Conservation (phyloP, 2,113 vertebrate species). For the Dermatemys mawii region DNA sequence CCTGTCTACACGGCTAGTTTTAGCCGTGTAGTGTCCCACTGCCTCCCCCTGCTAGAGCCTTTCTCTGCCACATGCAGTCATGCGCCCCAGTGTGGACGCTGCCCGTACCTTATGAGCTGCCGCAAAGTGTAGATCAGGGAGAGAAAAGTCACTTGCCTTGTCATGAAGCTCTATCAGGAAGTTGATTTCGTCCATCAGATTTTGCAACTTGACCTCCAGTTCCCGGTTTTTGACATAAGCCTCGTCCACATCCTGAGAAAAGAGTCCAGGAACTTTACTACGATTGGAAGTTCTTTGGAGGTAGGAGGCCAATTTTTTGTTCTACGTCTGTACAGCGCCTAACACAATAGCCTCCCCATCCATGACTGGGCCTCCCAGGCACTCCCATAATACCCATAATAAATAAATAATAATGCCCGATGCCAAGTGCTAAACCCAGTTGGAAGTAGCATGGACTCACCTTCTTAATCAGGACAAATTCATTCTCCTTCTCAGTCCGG, state of each 20-base stretch:
- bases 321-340: not conserved
- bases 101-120: too few species aligned
- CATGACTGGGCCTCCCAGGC: not conserved
- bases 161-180: constrained; percentile 89
- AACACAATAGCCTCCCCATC: not conserved
- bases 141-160: constrained; percentile 71
- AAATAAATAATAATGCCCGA: not conserved
- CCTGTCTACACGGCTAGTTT: too few species aligned
- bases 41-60: too few species aligned
- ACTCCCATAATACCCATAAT: not conserved
- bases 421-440: not conserved
- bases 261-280: not conserved
- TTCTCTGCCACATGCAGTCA: too few species aligned
- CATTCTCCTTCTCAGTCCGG: constrained; percentile 77
- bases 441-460: constrained; percentile 28
- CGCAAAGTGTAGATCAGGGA: not conserved
- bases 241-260: constrained; percentile 86
- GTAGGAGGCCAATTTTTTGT: not conserved
- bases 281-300: not conserved
- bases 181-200: constrained; percentile 90
- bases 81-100: too few species aligned
- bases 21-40: too few species aligned
- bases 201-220: constrained; percentile 86
- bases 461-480: constrained; percentile 79
- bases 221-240: constrained; percentile 93